Base-by-base conservation (phyloP, 1,140 invertebrate genomes). In the Leguminivora glycinivorella region DNA sequence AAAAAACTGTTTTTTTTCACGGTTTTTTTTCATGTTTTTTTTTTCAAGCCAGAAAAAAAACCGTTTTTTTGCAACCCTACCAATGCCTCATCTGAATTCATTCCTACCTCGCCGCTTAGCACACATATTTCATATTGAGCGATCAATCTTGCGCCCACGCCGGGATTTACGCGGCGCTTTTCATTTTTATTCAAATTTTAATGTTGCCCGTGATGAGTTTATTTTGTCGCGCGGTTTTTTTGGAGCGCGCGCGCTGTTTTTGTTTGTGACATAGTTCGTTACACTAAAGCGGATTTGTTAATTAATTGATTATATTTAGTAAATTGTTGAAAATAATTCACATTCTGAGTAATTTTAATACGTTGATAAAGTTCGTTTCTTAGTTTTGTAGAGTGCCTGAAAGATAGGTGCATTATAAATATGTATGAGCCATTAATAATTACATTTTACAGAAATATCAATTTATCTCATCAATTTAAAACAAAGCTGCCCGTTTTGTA, bases 161-260 rank as follows among this genome's bases (percentile, higher is more conserved):
- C 52, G 56, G 73, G 80, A 81, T 82, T 82, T 81, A 83, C 79
- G 70, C 72, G 73, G 73, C 68, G 74, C 76, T 83, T 83, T 83
- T 83, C 77, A 83, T 83, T 83, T 83, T 83, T 83, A 84, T 83
- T 84, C 75, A 80, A 79, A 80, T 81, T 81, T 82, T 86, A 79
- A 82, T 81, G 72, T 73, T 40, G 73, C 68, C 70, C 63, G 69
- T 79, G 77, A 83, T 83, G 80, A 82, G 75, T 81, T 86, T 83
- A 86, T 83, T 83, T 83, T 58, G 69, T 63, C 40, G 58, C 40
- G 58, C 58, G 26, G 58, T 63, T 63, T 63, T 60, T 34, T 63
- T 29, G 47, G 58, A 29, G 58, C 31, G 58, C n/a, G 0, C 14
- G 4, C 25, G 26, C 58, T 63, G 58, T 34, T 63, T 34, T 34